These are phyloP conservation scores for Bradypodion pumilum DNA, from an alignment of 2,797 vertebrate genomes.

Conservation along the genomic window DNA sequence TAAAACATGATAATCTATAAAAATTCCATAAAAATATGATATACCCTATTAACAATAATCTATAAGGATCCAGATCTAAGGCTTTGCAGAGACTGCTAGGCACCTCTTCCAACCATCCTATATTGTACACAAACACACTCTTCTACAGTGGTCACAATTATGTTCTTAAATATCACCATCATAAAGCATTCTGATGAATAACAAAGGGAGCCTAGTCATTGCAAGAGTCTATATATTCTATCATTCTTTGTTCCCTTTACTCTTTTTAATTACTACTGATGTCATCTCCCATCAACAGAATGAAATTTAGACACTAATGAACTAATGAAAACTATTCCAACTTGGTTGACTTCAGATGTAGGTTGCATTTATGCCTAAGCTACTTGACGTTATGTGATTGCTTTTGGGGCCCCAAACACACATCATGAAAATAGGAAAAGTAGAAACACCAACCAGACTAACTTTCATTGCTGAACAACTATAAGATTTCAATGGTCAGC, in stretches of 20 bases:
- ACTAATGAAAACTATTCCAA: slow-evolving; percentile 29
- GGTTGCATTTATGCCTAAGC: slow-evolving; percentile 19
- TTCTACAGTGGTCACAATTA: slow-evolving; percentile 1
- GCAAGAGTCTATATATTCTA: background rate
- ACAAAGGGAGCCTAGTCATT: background rate
- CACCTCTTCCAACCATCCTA: background rate
- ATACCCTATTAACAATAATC: background rate
- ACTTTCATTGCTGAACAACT: background rate
- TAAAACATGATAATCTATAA: background rate
- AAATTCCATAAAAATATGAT: background rate
- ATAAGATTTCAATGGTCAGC: background rate
- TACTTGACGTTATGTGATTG: background rate
- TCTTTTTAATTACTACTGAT: slow-evolving; percentile 16
- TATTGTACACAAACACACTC: background rate
- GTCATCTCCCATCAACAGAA: slow-evolving; percentile 7
- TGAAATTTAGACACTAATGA: slow-evolving; percentile 22
- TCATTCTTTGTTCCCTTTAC: background rate
- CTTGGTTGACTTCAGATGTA: slow-evolving; percentile 27
- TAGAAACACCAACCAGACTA: background rate
- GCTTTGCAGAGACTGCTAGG: background rate
- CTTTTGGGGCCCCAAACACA: background rate
- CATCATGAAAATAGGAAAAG: background rate
- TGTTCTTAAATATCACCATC: background rate
- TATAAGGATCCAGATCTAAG: too few relatives aligned
- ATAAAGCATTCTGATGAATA: background rate